Percentiles rank a stretch among this genome's conserved stretches.
Evolutionary conservation across 2,888 invertebrate species (phyloP).

Genomic region (Lacanobia oleracea): DNA sequence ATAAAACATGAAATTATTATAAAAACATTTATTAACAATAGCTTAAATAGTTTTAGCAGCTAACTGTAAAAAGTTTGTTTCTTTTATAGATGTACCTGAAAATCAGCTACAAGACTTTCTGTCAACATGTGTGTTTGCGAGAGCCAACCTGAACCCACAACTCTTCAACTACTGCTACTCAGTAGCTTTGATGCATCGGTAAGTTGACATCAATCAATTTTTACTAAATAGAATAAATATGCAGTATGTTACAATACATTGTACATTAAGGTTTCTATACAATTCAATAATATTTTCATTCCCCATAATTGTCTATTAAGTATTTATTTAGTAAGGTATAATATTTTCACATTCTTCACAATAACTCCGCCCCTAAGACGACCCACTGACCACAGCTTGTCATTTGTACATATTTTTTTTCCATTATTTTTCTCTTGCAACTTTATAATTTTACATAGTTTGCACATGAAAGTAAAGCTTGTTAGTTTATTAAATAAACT

Average conservation of each 20-base stretch:
- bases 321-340: neutral
- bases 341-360: neutral
- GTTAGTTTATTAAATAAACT: constrained; percentile 15
- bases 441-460: neutral
- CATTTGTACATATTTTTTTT: too few relatives aligned
- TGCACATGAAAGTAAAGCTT: constrained; percentile 16
- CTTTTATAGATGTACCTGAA: constrained; percentile 78
- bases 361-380: too few relatives aligned
- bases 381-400: too few relatives aligned
- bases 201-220: constrained; percentile 34
- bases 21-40: constrained; percentile 44
- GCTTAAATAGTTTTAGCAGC: constrained; percentile 37
- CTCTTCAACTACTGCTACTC: constrained; percentile 95
- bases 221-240: constrained; percentile 6
- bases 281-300: neutral
- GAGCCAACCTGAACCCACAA: constrained; percentile 94
- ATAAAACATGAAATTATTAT: constrained; percentile 21
- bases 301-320: neutral
- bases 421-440: too few relatives aligned
- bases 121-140: constrained; percentile 92
- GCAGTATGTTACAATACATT: neutral
- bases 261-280: neutral
- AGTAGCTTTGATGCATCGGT: constrained; percentile 94
- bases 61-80: constrained; percentile 36
- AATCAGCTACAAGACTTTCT: constrained; percentile 91